These are phyloP conservation scores for Calameuta filiformis DNA, from an alignment of 2,888 invertebrate species.

Conservation along the genomic window DNA sequence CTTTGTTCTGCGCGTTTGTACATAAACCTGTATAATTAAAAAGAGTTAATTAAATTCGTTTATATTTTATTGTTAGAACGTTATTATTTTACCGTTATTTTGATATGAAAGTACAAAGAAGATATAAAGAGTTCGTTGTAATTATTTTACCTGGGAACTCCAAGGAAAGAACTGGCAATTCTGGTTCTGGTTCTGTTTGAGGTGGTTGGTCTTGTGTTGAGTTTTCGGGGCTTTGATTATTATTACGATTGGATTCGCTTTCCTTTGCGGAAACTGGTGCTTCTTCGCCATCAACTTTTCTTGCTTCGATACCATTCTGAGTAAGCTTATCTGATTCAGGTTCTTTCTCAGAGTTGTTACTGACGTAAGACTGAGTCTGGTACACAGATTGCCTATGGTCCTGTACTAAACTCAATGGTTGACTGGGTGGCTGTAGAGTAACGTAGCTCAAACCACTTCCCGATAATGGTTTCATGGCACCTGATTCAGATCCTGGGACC, in stretches of 20 bases:
- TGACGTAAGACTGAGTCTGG: conserved; percentile 47
- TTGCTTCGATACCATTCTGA: conserved; percentile 54
- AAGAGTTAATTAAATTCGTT: background rate
- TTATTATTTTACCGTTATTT: background rate
- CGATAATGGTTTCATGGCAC: conserved; percentile 56
- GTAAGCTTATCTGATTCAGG: conserved; percentile 49
- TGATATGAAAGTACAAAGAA: background rate
- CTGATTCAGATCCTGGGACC: conserved; percentile 47
- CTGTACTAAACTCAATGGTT: conserved; percentile 63
- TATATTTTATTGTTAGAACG: background rate
- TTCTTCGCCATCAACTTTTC: conserved; percentile 40
- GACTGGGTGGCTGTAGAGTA: conserved; percentile 53
- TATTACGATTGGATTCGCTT: conserved; percentile 52
- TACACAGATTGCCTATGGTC: conserved; percentile 61
- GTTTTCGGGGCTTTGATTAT: conserved; percentile 52
- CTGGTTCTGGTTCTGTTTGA: conserved; percentile 25
- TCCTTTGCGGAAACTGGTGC: conserved; percentile 37
- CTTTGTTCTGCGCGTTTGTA: conserved; percentile 41
- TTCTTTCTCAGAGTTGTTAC: conserved; percentile 46
- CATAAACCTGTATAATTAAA: background rate
- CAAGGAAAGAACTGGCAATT: conserved; percentile 29
- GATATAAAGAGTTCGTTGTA: background rate
- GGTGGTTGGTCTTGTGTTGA: conserved; percentile 21
- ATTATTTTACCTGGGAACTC: conserved; percentile 41
- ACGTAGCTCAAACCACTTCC: conserved; percentile 56